phyloP scores from a whole-genome alignment of 2,888 invertebrate species.

The Cremastinae sp. region DNA sequence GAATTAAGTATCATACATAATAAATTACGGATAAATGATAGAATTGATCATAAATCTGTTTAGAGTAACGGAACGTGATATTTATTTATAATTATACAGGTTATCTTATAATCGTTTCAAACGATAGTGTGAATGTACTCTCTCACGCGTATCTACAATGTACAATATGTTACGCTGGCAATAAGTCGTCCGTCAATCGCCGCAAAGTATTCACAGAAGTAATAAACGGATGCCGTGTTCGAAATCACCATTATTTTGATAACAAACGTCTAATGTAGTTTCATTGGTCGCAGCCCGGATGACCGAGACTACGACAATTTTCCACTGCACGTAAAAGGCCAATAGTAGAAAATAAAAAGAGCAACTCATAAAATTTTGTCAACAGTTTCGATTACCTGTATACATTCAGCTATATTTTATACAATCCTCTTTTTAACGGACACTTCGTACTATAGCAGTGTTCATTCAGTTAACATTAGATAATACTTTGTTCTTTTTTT shows the following conservation, averaged over 20 bases:
- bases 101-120: slow-evolving; percentile 65
- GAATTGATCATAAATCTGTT: slow-evolving; percentile 13
- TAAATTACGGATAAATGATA: no score
- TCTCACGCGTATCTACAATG: slow-evolving; percentile 71
- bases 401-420: slow-evolving; percentile 32
- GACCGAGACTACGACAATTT: neutral
- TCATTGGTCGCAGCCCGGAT: no score
- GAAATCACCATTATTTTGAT: slow-evolving; percentile 28
- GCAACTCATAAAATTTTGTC: slow-evolving; percentile 26
- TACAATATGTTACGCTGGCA: slow-evolving; percentile 68
- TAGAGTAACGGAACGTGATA: slow-evolving; percentile 73
- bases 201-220: slow-evolving; percentile 72
- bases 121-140: slow-evolving; percentile 54
- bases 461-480: slow-evolving; percentile 59
- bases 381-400: slow-evolving; percentile 8
- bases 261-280: neutral
- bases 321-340: neutral
- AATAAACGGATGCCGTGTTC: slow-evolving; percentile 58
- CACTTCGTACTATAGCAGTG: slow-evolving; percentile 52
- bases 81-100: slow-evolving; percentile 78
- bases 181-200: slow-evolving; percentile 56
- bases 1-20: no score
- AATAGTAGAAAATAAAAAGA: neutral
- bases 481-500: slow-evolving; percentile 54
- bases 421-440: slow-evolving; percentile 39